Base-by-base conservation (phyloP, 2,113 vertebrate genomes). In the Anolis sagrei region DNA sequence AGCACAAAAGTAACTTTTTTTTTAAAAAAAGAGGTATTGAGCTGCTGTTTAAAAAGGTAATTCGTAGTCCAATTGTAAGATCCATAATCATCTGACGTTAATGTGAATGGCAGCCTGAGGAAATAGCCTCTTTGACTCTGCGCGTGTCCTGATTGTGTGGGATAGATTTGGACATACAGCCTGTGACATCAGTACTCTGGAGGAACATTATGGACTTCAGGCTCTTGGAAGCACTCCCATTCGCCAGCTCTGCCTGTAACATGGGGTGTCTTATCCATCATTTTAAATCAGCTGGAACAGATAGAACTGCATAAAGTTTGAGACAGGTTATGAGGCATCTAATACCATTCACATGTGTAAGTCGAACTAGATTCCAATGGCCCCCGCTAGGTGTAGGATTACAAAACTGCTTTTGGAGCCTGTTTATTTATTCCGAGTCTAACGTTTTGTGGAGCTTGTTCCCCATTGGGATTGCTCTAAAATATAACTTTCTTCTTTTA, bases 371-470 rank as follows among this genome's bases (percentile, higher is more conserved):
- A 76, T 84, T 74, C 62, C 62, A 84, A 36, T 68, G 18, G 66
- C 23, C 48, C 32, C 44, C 74, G 32, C 68, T 84, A 76, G n/a
- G 62, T 68, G 21, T 51, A 62, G 74, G 44, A 66, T 84, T 51
- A 84, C 32, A 76, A 68, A 76, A 64, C 39, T 32, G 54, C n/a
- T 84, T 83, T 83, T 66, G 75, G 74, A 7, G 23, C 73, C 51
- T 84, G 74, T 66, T 51, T 76, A 19, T 75, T 83, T 83, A 76
- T 84, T 76, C 74, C 82, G 76, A 68, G 48, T 34, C 74, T 68
- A 34, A 32, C 19, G 34, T 84, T 84, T 68, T 62, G 39, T 76
- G 73, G 49, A 84, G 34, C n/a, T 76, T 76, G 73, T 34, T 29
- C 73, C 76, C 82, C n/a, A 6, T 4, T 25, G 75, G 62, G 61